These are phyloP conservation scores for Gallinago undulata DNA, from an alignment of 2,113 vertebrate species.

Conservation along the genomic window DNA sequence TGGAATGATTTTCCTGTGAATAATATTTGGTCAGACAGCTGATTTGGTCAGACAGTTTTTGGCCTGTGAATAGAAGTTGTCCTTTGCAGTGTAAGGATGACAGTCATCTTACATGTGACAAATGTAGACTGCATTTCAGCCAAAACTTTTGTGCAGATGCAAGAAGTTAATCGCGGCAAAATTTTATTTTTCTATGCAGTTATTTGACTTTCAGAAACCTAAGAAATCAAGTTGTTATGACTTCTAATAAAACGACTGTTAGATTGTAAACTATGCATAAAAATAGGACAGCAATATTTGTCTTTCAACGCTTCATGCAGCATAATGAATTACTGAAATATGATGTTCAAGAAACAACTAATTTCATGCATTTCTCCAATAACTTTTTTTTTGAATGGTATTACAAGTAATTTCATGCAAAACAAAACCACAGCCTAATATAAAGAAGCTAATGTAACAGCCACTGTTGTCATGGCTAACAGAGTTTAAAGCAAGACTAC, in stretches of 20 bases:
- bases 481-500: neutral
- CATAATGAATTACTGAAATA: neutral
- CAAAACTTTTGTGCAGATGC: neutral
- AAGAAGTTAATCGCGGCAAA: neutral
- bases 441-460: neutral
- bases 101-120: neutral
- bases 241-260: neutral
- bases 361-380: neutral
- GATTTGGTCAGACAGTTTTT: neutral
- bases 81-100: neutral
- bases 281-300: neutral
- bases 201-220: neutral
- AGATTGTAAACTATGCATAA: neutral
- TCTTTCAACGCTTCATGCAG: neutral
- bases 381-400: neutral
- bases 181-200: neutral
- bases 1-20: neutral
- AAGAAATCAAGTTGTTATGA: neutral
- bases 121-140: neutral
- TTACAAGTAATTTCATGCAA: neutral
- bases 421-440: neutral
- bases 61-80: neutral
- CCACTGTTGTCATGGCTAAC: neutral
- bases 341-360: neutral
- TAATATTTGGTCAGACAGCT: neutral